phyloP scores from a whole-genome alignment of 1,140 invertebrate genomes.

The Heliconius congener region DNA sequence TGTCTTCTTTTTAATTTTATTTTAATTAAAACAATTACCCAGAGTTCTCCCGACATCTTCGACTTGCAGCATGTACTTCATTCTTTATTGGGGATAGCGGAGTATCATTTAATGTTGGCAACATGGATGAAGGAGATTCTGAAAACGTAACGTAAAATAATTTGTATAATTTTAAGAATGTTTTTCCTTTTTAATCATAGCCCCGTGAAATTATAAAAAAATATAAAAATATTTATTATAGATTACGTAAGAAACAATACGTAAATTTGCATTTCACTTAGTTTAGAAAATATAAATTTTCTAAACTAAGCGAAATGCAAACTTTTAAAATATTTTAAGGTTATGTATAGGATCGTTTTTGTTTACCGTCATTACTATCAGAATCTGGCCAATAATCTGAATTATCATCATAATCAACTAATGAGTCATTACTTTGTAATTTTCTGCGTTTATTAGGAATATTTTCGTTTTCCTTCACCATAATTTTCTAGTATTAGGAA shows the following conservation, averaged over 20 bases:
- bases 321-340: not conserved
- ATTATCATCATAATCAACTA: conserved; percentile 51
- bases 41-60: conserved; percentile 76
- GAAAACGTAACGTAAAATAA: conserved; percentile 32
- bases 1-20: no score
- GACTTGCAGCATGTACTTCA: conserved; percentile 74
- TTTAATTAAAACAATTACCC: conserved; percentile 51
- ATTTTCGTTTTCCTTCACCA: conserved; percentile 67
- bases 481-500: conserved; percentile 25
- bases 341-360: not conserved
- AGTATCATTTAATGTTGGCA: conserved; percentile 75
- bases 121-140: conserved; percentile 80
- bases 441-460: conserved; percentile 60
- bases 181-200: no score
- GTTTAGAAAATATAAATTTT: not conserved
- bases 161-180: not conserved
- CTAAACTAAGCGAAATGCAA: not conserved
- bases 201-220: no score
- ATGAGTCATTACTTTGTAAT: conserved; percentile 47
- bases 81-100: conserved; percentile 81
- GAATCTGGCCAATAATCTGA: conserved; percentile 72
- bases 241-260: not conserved
- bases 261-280: not conserved
- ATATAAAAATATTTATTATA: no score
- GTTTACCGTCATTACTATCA: conserved; percentile 60